These are phyloP conservation scores for Andrena praecox DNA, from an alignment of 2,888 invertebrate species.

Conservation along the genomic window DNA sequence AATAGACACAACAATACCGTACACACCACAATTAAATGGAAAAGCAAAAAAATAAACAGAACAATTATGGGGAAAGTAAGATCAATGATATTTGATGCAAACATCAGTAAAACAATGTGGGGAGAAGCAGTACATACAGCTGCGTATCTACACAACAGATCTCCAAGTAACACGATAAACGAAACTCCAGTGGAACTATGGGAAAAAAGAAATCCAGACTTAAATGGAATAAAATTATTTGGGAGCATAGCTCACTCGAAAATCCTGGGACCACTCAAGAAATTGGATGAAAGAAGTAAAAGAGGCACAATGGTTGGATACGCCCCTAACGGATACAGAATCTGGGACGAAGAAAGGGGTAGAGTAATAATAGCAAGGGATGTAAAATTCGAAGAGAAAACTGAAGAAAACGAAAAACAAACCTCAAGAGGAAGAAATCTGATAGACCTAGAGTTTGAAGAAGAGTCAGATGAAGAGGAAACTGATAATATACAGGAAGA, in stretches of 20 bases:
- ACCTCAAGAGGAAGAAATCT: neutral
- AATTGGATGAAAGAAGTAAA: neutral
- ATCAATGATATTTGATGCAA: neutral
- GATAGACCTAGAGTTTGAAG: neutral
- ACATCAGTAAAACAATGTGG: neutral
- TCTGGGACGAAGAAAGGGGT: neutral
- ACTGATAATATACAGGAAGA: too few species aligned
- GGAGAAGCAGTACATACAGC: neutral
- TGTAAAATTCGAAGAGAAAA: neutral
- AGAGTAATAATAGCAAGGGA: neutral
- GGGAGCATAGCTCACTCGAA: neutral
- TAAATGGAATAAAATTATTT: neutral
- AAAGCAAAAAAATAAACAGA: neutral
- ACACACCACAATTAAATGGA: neutral
- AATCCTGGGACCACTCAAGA: neutral
- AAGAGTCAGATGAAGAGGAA: neutral
- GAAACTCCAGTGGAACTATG: neutral
- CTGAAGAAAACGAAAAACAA: neutral
- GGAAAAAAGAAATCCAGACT: neutral
- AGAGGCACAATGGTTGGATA: neutral
- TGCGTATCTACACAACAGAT: slow-evolving; percentile 2
- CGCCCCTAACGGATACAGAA: neutral
- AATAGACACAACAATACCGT: neutral
- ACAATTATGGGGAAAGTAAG: neutral
- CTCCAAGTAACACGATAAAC: neutral